A percentile compares a stretch with the other conserved stretches of the same genome.
Conservation (phyloP, 2,888 invertebrate species). For the Lordiphosa fenestrarum region DNA sequence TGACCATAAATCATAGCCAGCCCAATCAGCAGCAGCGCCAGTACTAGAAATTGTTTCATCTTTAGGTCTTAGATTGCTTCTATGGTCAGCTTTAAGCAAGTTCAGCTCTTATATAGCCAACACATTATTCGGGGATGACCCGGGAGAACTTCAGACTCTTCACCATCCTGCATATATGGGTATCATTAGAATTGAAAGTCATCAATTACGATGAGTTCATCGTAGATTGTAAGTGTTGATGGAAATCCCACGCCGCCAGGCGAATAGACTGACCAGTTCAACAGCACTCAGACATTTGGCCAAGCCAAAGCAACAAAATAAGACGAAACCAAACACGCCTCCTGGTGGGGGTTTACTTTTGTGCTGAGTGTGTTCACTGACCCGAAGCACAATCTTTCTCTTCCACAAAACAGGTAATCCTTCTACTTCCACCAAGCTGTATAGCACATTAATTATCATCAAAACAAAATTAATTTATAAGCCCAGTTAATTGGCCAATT, state of each 20-base stretch:
- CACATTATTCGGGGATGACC: conserved; percentile 41
- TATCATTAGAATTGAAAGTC: conserved; percentile 23
- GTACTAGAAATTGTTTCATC: conserved; percentile 56
- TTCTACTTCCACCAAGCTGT: too few relatives aligned
- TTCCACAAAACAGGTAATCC: too few relatives aligned
- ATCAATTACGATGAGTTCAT: conserved; percentile 37
- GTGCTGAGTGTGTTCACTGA: too few relatives aligned
- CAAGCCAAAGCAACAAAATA: too few relatives aligned
- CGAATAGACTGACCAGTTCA: not conserved
- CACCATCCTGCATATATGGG: conserved; percentile 1
- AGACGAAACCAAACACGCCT: too few relatives aligned
- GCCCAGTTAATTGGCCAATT: too few relatives aligned
- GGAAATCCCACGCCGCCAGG: conserved; percentile 17
- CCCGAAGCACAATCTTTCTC: too few relatives aligned
- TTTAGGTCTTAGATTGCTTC: conserved; percentile 35
- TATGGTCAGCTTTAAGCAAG: conserved; percentile 15
- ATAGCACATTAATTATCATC: too few relatives aligned
- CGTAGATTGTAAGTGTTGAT: conserved; percentile 16
- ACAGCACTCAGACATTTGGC: not conserved
- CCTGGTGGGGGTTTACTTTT: too few relatives aligned
- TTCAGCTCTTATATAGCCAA: conserved; percentile 49
- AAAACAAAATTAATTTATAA: too few relatives aligned
- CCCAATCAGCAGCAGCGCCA: conserved; percentile 34
- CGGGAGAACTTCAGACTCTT: conserved; percentile 12
- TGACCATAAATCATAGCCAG: conserved; percentile 35